phyloP scores from a whole-genome alignment of 2,888 invertebrate species.

The Alloplasta piceator region DNA sequence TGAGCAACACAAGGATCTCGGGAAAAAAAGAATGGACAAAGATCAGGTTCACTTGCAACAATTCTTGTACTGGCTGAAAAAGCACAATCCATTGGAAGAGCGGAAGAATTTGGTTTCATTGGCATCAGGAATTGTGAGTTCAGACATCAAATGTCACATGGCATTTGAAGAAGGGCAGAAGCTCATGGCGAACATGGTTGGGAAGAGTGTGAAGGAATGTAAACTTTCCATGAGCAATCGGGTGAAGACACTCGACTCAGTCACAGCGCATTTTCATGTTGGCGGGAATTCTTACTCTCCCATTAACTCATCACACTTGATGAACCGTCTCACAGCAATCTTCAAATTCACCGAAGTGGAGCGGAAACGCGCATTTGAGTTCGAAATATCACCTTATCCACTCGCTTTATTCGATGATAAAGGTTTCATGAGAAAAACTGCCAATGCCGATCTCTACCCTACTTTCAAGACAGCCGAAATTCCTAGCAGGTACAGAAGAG shows the following conservation, averaged over 20 bases:
- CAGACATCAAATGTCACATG: constrained; percentile 64
- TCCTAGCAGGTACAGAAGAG: background rate
- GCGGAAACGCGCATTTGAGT: constrained; percentile 32
- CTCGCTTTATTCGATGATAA: background rate
- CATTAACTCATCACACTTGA: constrained; percentile 67
- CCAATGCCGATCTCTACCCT: background rate
- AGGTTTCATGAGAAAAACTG: background rate
- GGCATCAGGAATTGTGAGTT: constrained; percentile 58
- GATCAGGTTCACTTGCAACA: constrained; percentile 66
- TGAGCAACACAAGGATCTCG: constrained; percentile 70
- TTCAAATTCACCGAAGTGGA: constrained; percentile 62
- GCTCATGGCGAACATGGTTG: constrained; percentile 59
- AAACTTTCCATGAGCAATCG: constrained; percentile 36
- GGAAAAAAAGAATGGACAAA: constrained; percentile 64
- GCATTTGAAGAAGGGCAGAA: constrained; percentile 60
- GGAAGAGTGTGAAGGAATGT: constrained; percentile 54
- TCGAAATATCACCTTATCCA: background rate
- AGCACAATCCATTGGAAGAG: constrained; percentile 66
- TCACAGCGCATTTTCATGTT: constrained; percentile 19
- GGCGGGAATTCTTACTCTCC: constrained; percentile 30
- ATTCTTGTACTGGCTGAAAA: constrained; percentile 64
- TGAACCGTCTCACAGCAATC: constrained; percentile 68
- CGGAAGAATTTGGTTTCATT: too few species aligned
- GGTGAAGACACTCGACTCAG: too few species aligned
- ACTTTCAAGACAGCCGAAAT: background rate